Base-by-base conservation (phyloP, 2,113 vertebrate genomes). In the Gadus chalcogrammus region DNA sequence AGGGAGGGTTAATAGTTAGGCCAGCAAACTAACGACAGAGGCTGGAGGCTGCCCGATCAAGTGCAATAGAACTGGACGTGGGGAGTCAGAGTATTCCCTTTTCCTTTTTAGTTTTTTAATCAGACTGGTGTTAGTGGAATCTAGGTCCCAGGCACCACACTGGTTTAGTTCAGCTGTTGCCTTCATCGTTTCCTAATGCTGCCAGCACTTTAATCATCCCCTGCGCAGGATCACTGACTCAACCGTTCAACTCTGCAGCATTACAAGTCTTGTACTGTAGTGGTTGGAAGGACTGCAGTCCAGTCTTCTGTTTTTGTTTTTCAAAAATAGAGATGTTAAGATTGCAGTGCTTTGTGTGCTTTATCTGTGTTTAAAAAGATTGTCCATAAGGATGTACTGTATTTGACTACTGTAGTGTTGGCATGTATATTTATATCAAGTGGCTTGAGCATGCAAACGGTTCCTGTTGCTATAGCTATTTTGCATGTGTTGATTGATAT, bases 211-310 rank as follows among this genome's bases (percentile, higher is more conserved):
- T 82, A 82, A 53, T 58, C 53, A 20, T 84, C 77, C 78, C 76
- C 76, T 77, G 79, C 87, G 70, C 75, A 72, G 83, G 69, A 70
- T 64, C 61, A 65, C 83, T 42, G 12, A 70, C 42, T 55, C 69
- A 61, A 82, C 76, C 71, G 81, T 88, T 85, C 52, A 85, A 70
- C 85, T 88, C 88, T 87, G 87, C 89, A 90, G 82, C 76, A 48
- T 52, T 69, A 75, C 55, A 67, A 70, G 79, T 78, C 71, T 38
- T 22, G 80, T 76, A 71, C 78, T 82, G 75, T 79, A 77, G 78
- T 64, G 73, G 35, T 53, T 69, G 24, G 53, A 11, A 16, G 55
- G 5, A 58, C n/a, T 58, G 12, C 24, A 27, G 61, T 62, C 15
- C 22, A 24, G 15, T 61, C 11, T 15, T 64, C 5, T 68, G 77